These are phyloP conservation scores for Pristionchus japonicus DNA, from an alignment of 2,888 invertebrate genomes.

Conservation along the genomic window DNA sequence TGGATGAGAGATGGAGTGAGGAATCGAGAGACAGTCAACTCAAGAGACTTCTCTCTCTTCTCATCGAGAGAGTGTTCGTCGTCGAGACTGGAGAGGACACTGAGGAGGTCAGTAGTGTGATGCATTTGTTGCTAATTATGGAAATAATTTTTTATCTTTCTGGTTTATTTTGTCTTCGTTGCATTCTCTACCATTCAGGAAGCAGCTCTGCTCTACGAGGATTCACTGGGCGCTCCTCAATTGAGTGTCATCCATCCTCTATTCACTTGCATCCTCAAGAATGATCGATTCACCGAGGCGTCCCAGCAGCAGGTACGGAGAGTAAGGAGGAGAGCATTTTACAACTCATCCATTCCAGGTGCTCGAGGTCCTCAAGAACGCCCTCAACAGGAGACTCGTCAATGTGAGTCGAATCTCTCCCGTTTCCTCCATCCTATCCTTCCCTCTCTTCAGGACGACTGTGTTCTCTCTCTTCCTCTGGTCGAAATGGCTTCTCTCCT, in stretches of 20 bases:
- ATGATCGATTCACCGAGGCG: slow-evolving; percentile 17
- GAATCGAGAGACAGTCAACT: slow-evolving; percentile 62
- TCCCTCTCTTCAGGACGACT: slow-evolving; percentile 50
- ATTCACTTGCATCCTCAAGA: slow-evolving; percentile 45
- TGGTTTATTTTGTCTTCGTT: background rate
- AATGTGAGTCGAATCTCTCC: background rate
- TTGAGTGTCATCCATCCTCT: slow-evolving; percentile 60
- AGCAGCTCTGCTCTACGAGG: slow-evolving; percentile 53
- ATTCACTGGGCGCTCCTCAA: slow-evolving; percentile 61
- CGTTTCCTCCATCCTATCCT: background rate
- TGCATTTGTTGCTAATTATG: no score
- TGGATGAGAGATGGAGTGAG: slow-evolving; percentile 59
- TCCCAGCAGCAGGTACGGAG: slow-evolving; percentile 30
- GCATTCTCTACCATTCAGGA: slow-evolving; percentile 40
- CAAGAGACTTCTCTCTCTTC: slow-evolving; percentile 61
- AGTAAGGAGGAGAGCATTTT: background rate
- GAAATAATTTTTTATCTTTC: no score
- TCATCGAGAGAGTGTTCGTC: slow-evolving; percentile 63
- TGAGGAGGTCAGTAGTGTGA: slow-evolving; percentile 47
- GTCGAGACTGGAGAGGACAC: slow-evolving; percentile 65
- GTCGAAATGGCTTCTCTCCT: slow-evolving; percentile 59
- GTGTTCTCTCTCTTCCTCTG: slow-evolving; percentile 60
- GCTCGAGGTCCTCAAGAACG: slow-evolving; percentile 46
- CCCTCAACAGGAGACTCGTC: slow-evolving; percentile 43
- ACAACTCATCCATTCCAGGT: background rate